Percentiles rank a stretch among this genome's conserved stretches.
phyloP scores from a whole-genome alignment of 2,113 vertebrate species.

The Lampris megalopsis region DNA sequence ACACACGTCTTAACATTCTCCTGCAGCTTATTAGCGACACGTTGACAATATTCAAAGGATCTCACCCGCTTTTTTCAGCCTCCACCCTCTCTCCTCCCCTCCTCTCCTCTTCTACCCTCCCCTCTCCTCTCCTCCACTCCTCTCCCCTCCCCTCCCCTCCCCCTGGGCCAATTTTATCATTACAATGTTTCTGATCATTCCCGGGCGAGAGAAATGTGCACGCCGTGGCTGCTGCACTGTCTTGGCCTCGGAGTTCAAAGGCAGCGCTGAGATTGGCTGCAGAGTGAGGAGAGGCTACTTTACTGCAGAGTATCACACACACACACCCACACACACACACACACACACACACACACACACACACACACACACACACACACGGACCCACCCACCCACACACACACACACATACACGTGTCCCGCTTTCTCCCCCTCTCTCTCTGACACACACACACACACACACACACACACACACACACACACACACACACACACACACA shows the following conservation, averaged over 20 bases:
- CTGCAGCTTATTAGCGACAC: constrained; percentile 70
- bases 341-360: too few relatives aligned
- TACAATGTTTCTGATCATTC: constrained; percentile 76
- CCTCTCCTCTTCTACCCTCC: constrained; percentile 26
- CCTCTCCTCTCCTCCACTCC: too few relatives aligned
- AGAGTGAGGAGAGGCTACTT: constrained; percentile 65
- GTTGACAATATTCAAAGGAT: constrained; percentile 71
- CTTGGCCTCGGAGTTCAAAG: constrained; percentile 81
- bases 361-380: too few relatives aligned
- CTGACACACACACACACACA: too few relatives aligned
- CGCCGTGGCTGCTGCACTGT: constrained; percentile 56
- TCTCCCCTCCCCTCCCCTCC: constrained; percentile 56
- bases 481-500: too few relatives aligned
- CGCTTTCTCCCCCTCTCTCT: too few relatives aligned
- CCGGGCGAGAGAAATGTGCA: constrained; percentile 64
- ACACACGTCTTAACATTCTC: constrained; percentile 44
- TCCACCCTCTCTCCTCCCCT: neutral
- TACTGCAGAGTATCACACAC: constrained; percentile 60
- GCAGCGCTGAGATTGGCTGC: constrained; percentile 49
- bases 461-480: too few relatives aligned
- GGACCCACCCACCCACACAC: too few relatives aligned
- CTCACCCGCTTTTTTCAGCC: constrained; percentile 54
- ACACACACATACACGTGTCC: too few relatives aligned
- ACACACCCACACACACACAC: too few relatives aligned
- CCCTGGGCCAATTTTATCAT: constrained; percentile 70